phyloP scores from a whole-genome alignment of 2,888 invertebrate species.

The Pristionchus maxplancki region DNA sequence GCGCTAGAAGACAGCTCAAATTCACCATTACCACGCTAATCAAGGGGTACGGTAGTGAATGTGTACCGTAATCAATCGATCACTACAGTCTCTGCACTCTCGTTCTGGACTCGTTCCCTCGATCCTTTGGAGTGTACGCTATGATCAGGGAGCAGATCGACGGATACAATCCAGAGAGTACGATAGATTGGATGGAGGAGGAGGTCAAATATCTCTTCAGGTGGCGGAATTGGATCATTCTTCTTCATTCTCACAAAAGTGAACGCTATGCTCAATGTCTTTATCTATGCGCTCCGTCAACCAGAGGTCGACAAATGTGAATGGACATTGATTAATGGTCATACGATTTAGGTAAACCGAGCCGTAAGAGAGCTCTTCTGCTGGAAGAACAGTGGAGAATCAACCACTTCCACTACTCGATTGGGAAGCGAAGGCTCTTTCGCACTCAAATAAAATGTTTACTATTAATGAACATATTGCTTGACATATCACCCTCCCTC shows the following conservation, averaged over 20 bases:
- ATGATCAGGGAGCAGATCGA: constrained; percentile 41
- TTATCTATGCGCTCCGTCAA: constrained; percentile 41
- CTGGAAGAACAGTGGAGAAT: not conserved
- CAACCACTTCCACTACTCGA: not conserved
- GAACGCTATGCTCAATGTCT: constrained; percentile 50
- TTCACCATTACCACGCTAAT: constrained; percentile 48
- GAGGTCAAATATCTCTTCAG: not conserved
- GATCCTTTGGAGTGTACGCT: constrained; percentile 43
- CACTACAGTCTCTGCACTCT: constrained; percentile 32
- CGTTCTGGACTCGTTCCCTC: constrained; percentile 42
- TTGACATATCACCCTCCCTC: too few relatives aligned
- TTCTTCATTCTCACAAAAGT: constrained; percentile 48
- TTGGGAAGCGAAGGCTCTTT: not conserved
- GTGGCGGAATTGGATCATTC: constrained; percentile 43
- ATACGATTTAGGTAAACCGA: constrained; percentile 17
- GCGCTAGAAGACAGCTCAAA: not conserved
- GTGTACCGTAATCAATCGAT: not conserved
- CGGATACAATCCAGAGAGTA: constrained; percentile 45
- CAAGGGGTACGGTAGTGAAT: constrained; percentile 23
- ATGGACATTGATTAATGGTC: not conserved
- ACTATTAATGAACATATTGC: not conserved
- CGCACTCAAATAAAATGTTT: not conserved
- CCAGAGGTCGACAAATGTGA: not conserved
- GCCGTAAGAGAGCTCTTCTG: constrained; percentile 33
- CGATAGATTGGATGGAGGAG: not conserved